phyloP scores from a whole-genome alignment of 2,113 vertebrate genomes.

The Phyllopteryx taeniolatus region DNA sequence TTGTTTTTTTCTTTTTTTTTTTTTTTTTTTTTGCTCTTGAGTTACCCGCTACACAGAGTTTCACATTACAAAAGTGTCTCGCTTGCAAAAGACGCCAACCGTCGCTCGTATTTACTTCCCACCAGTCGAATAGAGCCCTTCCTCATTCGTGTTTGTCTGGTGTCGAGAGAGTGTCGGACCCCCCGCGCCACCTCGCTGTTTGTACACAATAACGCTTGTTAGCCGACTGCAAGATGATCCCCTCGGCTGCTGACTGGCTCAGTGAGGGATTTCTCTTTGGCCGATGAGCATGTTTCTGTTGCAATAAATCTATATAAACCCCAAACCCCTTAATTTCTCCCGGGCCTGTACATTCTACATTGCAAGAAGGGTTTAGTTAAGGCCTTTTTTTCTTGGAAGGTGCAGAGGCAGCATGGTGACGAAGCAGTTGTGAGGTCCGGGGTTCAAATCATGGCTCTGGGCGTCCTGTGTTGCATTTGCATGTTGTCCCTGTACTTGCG shows the following conservation, averaged over 20 bases:
- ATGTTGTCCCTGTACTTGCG: no score
- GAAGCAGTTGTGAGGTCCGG: not conserved
- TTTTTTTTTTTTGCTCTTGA: not conserved
- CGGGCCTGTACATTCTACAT: not conserved
- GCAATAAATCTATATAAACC: not conserved
- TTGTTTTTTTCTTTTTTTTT: not conserved
- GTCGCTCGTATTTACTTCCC: slow-evolving; percentile 1
- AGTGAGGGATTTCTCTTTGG: not conserved
- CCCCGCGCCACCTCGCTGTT: not conserved
- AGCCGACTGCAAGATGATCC: not conserved
- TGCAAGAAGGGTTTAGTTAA: not conserved
- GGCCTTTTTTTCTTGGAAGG: no score
- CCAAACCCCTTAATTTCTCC: not conserved
- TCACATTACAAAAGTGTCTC: slow-evolving; percentile 1
- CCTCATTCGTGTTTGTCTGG: not conserved
- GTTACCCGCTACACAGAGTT: not conserved
- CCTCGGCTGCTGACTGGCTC: slow-evolving; percentile 2
- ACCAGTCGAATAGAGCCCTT: not conserved
- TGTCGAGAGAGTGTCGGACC: not conserved
- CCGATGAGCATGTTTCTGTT: not conserved
- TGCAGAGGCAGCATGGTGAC: no score
- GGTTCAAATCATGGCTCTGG: not conserved
- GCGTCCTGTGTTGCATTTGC: no score
- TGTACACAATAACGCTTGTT: not conserved
- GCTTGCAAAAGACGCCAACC: slow-evolving; percentile 5